Conservation (phyloP, 2,113 vertebrate species). For the Lepisosteus osseus region DNA sequence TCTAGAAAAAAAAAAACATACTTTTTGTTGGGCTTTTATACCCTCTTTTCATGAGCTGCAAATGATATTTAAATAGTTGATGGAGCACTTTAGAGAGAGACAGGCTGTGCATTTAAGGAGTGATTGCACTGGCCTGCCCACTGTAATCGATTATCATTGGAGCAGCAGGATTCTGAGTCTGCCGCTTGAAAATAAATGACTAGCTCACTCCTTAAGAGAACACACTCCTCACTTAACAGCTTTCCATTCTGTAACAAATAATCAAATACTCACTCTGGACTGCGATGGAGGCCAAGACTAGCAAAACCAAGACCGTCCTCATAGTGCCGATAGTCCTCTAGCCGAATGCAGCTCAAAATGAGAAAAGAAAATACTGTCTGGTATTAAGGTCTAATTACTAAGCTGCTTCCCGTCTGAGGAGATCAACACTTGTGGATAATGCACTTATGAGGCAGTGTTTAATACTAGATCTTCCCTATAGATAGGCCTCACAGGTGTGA, state of each 20-base stretch:
- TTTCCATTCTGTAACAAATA: neutral
- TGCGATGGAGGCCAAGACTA: constrained; percentile 58
- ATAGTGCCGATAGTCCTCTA: constrained; percentile 44
- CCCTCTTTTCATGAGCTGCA: too few relatives aligned
- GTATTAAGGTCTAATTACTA: constrained; percentile 61
- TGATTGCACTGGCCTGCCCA: too few relatives aligned
- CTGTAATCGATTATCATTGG: too few relatives aligned
- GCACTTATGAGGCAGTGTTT: constrained; percentile 49
- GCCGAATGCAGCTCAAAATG: neutral
- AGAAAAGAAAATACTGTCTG: constrained; percentile 24
- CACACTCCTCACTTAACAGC: too few relatives aligned
- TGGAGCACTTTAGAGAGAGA: too few relatives aligned
- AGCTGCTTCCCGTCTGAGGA: constrained; percentile 60
- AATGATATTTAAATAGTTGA: too few relatives aligned
- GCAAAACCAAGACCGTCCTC: constrained; percentile 60
- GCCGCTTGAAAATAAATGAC: too few relatives aligned
- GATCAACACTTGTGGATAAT: constrained; percentile 54
- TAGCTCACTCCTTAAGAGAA: too few relatives aligned
- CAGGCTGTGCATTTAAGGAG: too few relatives aligned
- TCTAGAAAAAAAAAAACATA: too few relatives aligned
- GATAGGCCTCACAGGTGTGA: neutral
- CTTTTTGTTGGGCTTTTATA: too few relatives aligned
- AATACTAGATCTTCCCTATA: constrained; percentile 16
- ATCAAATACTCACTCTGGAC: constrained; percentile 62
- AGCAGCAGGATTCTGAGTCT: too few relatives aligned